Evolutionary conservation across 2,113 vertebrate species (phyloP).

Genomic region (Climacteris rufus): DNA sequence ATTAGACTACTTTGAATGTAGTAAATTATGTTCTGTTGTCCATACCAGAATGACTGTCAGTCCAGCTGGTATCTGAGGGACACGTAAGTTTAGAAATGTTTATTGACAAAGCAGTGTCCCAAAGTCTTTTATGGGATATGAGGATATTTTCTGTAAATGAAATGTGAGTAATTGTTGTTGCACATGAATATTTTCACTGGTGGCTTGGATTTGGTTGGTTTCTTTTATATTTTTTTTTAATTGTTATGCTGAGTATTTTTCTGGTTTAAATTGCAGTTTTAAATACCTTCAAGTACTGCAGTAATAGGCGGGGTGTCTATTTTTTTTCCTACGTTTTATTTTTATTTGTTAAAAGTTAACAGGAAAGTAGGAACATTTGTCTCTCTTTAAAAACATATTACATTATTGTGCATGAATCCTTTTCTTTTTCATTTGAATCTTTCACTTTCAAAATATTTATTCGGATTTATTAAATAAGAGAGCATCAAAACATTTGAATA

Average conservation of each 20-base stretch:
- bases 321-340: not conserved
- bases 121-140: not conserved
- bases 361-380: not conserved
- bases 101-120: not conserved
- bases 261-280: not conserved
- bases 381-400: not conserved
- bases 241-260: not conserved
- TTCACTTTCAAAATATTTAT: not conserved
- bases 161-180: not conserved
- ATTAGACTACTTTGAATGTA: not conserved
- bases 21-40: not conserved
- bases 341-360: not conserved
- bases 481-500: not conserved
- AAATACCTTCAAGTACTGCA: not conserved
- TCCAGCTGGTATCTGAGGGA: not conserved
- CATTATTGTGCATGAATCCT: not conserved
- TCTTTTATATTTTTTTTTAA: rapidly evolving
- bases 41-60: not conserved
- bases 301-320: not conserved
- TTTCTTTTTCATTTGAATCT: not conserved
- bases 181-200: not conserved
- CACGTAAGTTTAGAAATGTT: not conserved
- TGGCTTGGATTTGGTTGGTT: not conserved
- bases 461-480: slow-evolving; percentile 11
- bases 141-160: not conserved